Conservation (phyloP, 2,113 vertebrate genomes). For the Microcebus ravelobensis region DNA sequence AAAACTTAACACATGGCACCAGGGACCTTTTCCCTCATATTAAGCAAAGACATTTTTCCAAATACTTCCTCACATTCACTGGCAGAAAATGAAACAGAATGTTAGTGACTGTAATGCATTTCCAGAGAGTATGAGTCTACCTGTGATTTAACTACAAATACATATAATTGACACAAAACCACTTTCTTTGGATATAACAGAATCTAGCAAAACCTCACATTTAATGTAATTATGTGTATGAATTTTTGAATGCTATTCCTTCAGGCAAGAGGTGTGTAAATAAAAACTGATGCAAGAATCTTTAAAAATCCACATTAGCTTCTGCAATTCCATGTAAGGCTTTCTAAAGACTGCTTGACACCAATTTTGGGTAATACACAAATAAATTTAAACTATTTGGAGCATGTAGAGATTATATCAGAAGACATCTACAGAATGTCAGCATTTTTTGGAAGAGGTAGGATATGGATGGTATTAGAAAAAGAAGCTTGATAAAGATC, state of each 20-base stretch:
- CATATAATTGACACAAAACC: constrained; percentile 5
- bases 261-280: not conserved
- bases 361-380: not conserved
- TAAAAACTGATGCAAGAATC: not conserved
- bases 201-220: not conserved
- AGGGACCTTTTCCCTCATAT: not conserved
- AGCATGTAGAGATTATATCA: constrained; percentile 46
- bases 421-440: constrained; percentile 5
- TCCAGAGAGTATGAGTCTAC: not conserved
- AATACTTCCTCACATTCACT: not conserved
- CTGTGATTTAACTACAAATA: not conserved
- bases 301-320: not conserved
- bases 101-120: not conserved
- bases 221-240: not conserved
- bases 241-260: constrained; percentile 6
- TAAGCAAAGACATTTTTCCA: not conserved
- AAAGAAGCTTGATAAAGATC: constrained; percentile 58
- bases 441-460: constrained; percentile 57
- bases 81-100: constrained; percentile 20
- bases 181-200: not conserved
- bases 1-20: not conserved
- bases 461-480: constrained; percentile 58
- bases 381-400: constrained; percentile 31
- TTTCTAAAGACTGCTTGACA: not conserved
- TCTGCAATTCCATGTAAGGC: not conserved